A percentile compares a stretch with the other conserved stretches of the same genome.
These are phyloP conservation scores for Enhydra lutris DNA, from an alignment of 2,113 vertebrate genomes.

Conservation along the genomic window DNA sequence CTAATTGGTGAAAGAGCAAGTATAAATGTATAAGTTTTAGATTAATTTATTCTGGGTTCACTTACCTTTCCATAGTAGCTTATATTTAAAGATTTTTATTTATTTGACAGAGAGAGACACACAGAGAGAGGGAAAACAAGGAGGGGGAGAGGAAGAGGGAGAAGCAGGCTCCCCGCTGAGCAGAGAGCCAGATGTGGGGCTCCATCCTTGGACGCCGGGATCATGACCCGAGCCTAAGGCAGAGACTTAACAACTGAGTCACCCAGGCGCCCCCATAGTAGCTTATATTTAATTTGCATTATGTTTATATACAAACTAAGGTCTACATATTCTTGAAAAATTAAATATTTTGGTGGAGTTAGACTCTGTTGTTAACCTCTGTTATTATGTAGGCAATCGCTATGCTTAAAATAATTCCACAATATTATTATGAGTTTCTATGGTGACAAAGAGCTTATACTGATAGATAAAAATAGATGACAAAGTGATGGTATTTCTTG, in stretches of 20 bases:
- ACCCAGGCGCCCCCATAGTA: not conserved
- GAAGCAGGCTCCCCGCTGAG: too few relatives aligned
- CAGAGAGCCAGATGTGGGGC: too few relatives aligned
- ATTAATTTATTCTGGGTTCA: not conserved
- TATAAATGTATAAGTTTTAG: not conserved
- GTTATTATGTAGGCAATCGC: constrained; percentile 20
- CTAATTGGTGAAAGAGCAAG: not conserved
- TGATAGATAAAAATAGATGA: constrained; percentile 38
- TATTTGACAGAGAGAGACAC: too few relatives aligned
- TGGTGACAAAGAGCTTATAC: constrained; percentile 29
- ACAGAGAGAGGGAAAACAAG: too few relatives aligned
- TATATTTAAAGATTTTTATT: not conserved
- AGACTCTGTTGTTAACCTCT: not conserved
- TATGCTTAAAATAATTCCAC: constrained; percentile 35
- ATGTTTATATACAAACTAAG: not conserved
- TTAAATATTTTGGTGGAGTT: constrained; percentile 36
- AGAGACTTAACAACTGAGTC: too few relatives aligned
- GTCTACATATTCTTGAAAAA: not conserved
- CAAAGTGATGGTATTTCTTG: constrained; percentile 2
- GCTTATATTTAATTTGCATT: not conserved
- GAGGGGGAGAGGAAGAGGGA: too few relatives aligned
- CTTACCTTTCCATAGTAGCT: not conserved
- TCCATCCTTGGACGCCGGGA: too few relatives aligned
- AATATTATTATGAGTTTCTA: constrained; percentile 48
- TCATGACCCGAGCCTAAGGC: too few relatives aligned